These are phyloP conservation scores for Rosalia funebris DNA, from an alignment of 2,888 invertebrate species.

Conservation along the genomic window DNA sequence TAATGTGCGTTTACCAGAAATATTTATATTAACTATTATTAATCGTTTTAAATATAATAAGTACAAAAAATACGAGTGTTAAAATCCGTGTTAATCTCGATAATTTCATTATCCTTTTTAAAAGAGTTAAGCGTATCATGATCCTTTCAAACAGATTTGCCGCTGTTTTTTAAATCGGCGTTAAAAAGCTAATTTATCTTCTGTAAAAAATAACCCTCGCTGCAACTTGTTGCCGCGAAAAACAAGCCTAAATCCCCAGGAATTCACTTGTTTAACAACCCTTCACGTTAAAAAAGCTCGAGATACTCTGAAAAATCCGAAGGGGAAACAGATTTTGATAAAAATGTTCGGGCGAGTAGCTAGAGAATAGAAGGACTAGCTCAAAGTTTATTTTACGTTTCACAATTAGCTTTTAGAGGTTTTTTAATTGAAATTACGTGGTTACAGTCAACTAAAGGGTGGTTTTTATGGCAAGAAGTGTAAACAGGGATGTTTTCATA, in stretches of 20 bases:
- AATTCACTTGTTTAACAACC: conserved; percentile 33
- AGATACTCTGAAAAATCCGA: conserved; percentile 27
- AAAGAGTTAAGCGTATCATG: conserved; percentile 40
- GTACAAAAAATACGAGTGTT: conserved; percentile 11
- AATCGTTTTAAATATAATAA: too few species aligned
- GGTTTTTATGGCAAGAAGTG: conserved; percentile 30
- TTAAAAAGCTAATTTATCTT: conserved; percentile 51
- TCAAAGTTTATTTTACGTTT: conserved; percentile 34
- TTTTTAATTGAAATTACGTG: conserved; percentile 54
- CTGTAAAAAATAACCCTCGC: conserved; percentile 45
- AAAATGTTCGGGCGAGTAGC: not conserved
- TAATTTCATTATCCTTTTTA: conserved; percentile 39
- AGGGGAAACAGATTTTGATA: conserved; percentile 24
- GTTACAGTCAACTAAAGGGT: conserved; percentile 50
- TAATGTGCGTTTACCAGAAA: too few species aligned
- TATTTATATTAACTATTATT: too few species aligned
- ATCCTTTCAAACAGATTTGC: conserved; percentile 45
- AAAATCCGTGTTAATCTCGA: conserved; percentile 32
- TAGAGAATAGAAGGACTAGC: not conserved
- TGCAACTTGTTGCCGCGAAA: conserved; percentile 53
- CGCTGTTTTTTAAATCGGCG: conserved; percentile 46
- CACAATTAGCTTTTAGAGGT: conserved; percentile 51
- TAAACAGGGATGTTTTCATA: conserved; percentile 35
- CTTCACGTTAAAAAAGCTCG: conserved; percentile 34
- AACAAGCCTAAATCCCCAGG: conserved; percentile 29